phyloP scores from a whole-genome alignment of 1,140 invertebrate genomes.

The Drosophila lacertosa region DNA sequence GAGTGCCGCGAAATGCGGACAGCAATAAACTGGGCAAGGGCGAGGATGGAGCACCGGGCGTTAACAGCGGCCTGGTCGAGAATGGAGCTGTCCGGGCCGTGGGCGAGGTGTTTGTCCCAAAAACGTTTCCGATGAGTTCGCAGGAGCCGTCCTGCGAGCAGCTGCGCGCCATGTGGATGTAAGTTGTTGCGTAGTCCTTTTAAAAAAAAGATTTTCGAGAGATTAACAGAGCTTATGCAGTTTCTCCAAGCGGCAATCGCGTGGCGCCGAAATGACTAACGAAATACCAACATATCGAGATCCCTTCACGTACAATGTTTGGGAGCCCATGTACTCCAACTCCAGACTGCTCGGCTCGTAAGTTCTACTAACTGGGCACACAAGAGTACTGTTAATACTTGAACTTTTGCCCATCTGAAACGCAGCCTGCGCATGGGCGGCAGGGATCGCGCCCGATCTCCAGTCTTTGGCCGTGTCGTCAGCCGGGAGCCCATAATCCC shows the following conservation, averaged over 20 bases:
- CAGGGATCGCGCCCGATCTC: conserved; percentile 71
- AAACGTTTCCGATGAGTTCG: conserved; percentile 68
- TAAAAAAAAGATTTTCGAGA: too few relatives aligned
- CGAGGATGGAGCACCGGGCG: conserved; percentile 7
- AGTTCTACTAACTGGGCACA: conserved; percentile 54
- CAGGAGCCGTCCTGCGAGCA: conserved; percentile 93
- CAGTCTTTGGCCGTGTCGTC: conserved; percentile 87
- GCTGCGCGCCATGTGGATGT: conserved; percentile 95
- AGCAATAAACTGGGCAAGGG: conserved; percentile 28
- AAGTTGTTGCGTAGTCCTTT: conserved; percentile 28
- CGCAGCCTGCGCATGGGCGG: conserved; percentile 55
- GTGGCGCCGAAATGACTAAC: conserved; percentile 93
- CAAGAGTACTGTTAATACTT: neutral
- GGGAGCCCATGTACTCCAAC: conserved; percentile 88
- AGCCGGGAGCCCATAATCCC: conserved; percentile 85
- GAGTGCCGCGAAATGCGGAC: conserved; percentile 17
- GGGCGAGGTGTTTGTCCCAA: conserved; percentile 77
- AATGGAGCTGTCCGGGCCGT: conserved; percentile 35
- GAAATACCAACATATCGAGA: conserved; percentile 92
- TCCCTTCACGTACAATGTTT: conserved; percentile 91
- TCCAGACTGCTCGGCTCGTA: conserved; percentile 85
- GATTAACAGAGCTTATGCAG: too few relatives aligned
- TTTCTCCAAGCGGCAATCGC: conserved; percentile 94
- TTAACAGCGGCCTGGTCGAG: conserved; percentile 24
- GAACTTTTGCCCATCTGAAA: neutral